A percentile compares a stretch with the other conserved stretches of the same genome.
These are phyloP conservation scores for Hypena proboscidalis DNA, from an alignment of 2,888 invertebrate genomes.

Conservation along the genomic window DNA sequence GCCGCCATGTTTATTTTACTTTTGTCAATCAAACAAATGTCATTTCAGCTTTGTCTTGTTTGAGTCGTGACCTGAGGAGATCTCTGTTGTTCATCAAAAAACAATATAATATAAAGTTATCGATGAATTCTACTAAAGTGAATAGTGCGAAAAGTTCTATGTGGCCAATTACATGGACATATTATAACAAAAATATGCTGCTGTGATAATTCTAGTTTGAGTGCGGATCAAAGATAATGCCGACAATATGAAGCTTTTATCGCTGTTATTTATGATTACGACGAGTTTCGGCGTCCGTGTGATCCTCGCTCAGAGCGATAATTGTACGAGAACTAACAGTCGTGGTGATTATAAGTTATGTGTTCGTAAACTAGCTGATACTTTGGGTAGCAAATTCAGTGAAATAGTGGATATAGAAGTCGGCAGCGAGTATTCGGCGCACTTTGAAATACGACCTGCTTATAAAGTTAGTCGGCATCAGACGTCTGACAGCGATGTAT, in stretches of 20 bases:
- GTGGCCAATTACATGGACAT: constrained; percentile 17
- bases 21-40: too few relatives aligned
- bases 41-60: constrained; percentile 21
- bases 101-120: constrained; percentile 19
- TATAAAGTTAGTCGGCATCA: constrained; percentile 71
- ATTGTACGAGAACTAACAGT: constrained; percentile 65
- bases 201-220: constrained; percentile 30
- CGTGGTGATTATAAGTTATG: constrained; percentile 72
- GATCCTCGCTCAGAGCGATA: constrained; percentile 67
- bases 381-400: constrained; percentile 66
- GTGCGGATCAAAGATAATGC: constrained; percentile 62
- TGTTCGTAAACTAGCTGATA: constrained; percentile 67
- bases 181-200: constrained; percentile 23
- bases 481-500: constrained; percentile 62
- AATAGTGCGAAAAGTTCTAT: constrained; percentile 16
- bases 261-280: constrained; percentile 66
- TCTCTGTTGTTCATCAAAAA: constrained; percentile 21
- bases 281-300: constrained; percentile 52
- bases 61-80: constrained; percentile 10
- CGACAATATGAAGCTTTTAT: constrained; percentile 75
- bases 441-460: constrained; percentile 69
- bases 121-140: constrained; percentile 35
- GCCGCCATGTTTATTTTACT: constrained; percentile 44
- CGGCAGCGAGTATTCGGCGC: constrained; percentile 72
- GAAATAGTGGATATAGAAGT: constrained; percentile 75